Conservation (phyloP, 2,113 vertebrate species). For the Enhydra lutris region DNA sequence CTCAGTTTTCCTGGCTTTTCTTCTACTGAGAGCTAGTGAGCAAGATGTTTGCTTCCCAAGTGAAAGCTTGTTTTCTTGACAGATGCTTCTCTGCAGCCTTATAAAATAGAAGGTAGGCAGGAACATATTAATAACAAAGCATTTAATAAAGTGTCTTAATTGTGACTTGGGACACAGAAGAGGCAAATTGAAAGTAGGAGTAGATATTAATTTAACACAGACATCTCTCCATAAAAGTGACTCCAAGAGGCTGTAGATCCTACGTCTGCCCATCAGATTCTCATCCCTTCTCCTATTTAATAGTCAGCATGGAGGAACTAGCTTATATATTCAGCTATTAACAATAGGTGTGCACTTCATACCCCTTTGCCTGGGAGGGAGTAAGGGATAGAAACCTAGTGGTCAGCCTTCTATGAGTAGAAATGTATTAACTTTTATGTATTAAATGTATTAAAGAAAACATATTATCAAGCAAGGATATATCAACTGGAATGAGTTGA, state of each 20-base stretch:
- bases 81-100: neutral
- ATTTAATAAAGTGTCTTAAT: neutral
- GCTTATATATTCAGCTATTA: neutral
- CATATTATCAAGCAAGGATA: neutral
- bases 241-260: neutral
- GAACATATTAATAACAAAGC: neutral
- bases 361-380: neutral
- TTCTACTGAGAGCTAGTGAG: neutral
- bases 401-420: neutral
- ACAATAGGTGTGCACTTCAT: neutral
- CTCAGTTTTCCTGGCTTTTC: neutral
- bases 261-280: neutral
- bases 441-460: neutral
- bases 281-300: neutral
- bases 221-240: neutral
- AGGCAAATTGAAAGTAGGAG: slow-evolving; percentile 31
- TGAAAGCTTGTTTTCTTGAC: neutral
- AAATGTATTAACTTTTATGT: neutral
- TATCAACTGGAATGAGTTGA: neutral
- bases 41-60: neutral
- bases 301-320: neutral
- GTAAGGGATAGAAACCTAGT: neutral
- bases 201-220: neutral
- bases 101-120: neutral
- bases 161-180: neutral